Conservation (phyloP, 2,113 vertebrate species). For the Motacilla alba region DNA sequence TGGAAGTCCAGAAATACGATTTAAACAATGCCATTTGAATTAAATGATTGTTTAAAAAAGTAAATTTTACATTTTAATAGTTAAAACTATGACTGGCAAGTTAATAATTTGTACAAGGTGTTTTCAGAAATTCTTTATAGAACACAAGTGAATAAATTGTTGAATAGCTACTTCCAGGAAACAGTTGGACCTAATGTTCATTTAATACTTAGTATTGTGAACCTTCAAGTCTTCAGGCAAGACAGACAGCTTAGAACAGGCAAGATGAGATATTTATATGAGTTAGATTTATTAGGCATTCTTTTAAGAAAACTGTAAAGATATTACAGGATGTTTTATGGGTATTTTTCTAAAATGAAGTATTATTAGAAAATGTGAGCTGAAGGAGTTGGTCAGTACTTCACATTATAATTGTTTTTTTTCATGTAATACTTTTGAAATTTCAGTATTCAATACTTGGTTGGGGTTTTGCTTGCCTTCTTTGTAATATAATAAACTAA, state of each 20-base stretch:
- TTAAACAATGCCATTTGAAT: background rate
- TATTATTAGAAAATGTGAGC: background rate
- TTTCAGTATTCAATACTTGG: background rate
- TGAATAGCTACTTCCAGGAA: background rate
- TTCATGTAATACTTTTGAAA: background rate
- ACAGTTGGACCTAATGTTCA: background rate
- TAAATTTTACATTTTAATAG: background rate
- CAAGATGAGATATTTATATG: background rate
- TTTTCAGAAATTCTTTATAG: background rate
- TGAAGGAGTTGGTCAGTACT: background rate
- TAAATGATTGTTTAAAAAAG: background rate
- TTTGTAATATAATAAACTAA: conserved; percentile 57
- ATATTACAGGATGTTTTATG: background rate
- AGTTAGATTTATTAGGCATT: background rate
- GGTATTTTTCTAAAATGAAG: background rate
- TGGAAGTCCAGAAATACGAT: background rate
- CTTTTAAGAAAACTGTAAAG: background rate
- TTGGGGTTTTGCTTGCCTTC: conserved; percentile 26
- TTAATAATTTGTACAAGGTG: background rate
- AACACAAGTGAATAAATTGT: background rate
- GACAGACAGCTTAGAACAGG: background rate
- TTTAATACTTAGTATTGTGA: background rate
- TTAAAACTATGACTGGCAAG: fast-evolving
- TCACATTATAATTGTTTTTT: background rate
- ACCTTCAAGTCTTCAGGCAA: background rate